Evolutionary conservation across 2,113 vertebrate genomes (phyloP), one percentile per base, ranked within the genome.

Genomic region (Pangasianodon gigas): DNA sequence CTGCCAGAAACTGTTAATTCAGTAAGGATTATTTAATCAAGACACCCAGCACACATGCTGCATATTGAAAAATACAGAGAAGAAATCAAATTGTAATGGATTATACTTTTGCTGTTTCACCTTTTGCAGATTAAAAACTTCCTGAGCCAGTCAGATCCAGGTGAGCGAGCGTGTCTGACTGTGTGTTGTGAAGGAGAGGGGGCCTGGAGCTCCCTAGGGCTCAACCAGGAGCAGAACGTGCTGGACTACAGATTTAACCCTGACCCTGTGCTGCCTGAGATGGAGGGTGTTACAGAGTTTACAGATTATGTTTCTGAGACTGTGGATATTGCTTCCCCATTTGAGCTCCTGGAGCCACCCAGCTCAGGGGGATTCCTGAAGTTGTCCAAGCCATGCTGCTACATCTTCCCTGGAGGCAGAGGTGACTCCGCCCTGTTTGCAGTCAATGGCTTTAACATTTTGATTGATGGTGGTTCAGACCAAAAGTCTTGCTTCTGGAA

Each of bases 281-380:
- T 99, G 98, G 98, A 99, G 88, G 98, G 97, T 60, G 96, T 98
- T 90, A 95, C 97, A 6, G 98, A 99, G 90, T 99, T 99, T 92
- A 97, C 98, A 0, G 98, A 99, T 54, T 98, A 99, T 0, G 95
- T 99, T 94, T 97, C 98, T 0, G 98, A 99, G 94, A 99, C 98
- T 0, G 98, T 98, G 88, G 97, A 99, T 0, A 96, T 98, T 79
- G 97, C 98, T 0, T 99, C 98, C 3, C 98, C 98, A 3, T 99
- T 99, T 93, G 98, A 99, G 89, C 97, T 99, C 18, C 94, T 99
- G 90, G 98, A 99, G 92, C 97, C 98, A 0, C 98, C 98, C 3
- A 98, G 97, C n/a, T 99, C 98, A 1, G 98, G 98, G 86, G 98
- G 98, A 21, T 99, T 99, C 91, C 95, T 99, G 92, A 99, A 99